Conservation (phyloP, 2,797 vertebrate species). For the Molossus alvarezi region DNA sequence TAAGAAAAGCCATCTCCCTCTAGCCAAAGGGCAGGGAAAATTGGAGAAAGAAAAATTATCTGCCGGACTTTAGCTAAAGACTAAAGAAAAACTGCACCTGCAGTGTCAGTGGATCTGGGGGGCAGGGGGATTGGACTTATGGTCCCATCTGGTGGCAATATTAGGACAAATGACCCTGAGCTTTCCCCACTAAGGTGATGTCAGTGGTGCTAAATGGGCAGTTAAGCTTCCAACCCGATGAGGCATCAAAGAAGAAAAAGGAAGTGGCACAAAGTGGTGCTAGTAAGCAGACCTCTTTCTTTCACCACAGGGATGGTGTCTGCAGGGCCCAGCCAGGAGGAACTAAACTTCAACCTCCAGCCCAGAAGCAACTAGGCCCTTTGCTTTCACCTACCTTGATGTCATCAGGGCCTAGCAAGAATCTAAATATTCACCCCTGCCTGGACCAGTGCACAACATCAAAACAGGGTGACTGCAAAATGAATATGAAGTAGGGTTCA, state of each 20-base stretch:
- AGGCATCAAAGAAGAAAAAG: background rate
- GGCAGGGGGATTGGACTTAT: background rate
- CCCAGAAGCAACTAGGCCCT: background rate
- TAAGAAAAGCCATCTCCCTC: too few species aligned
- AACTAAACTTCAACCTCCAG: background rate
- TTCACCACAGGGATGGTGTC: background rate
- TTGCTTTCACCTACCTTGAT: background rate
- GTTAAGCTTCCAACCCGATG: background rate
- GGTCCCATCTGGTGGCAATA: background rate
- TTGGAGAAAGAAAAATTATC: too few species aligned
- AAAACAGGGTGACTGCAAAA: background rate
- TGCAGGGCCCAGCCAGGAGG: background rate
- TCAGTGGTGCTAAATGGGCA: background rate
- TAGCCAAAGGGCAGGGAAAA: too few species aligned
- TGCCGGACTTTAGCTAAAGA: background rate
- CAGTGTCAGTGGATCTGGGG: background rate
- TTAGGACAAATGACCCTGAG: background rate
- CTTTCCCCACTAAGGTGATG: background rate
- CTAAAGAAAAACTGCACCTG: background rate
- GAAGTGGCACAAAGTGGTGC: background rate
- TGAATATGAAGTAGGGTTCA: background rate
- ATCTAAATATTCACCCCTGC: background rate
- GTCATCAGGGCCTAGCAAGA: background rate
- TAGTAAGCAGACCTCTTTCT: background rate
- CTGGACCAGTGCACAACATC: background rate